Percentiles rank a stretch among this genome's conserved stretches.
phyloP scores from a whole-genome alignment of 1,140 invertebrate species.

The Micrasema longulum region DNA sequence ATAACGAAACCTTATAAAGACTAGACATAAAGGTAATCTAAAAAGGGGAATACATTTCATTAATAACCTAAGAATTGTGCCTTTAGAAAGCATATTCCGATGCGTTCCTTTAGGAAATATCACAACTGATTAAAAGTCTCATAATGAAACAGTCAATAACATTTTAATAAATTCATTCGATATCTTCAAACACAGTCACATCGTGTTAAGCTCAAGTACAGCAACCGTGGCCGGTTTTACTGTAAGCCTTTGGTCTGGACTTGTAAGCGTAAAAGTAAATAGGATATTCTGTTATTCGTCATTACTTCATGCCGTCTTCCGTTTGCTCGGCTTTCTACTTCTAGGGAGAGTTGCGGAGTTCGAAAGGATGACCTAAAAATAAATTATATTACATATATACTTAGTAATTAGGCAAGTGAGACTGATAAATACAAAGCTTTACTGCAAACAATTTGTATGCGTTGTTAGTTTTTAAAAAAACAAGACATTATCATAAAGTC shows the following conservation, averaged over 20 bases:
- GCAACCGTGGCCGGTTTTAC: neutral
- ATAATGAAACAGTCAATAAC: slow-evolving; percentile 32
- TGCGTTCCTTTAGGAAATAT: slow-evolving; percentile 38
- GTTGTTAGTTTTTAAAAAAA: too few species aligned
- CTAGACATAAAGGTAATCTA: slow-evolving; percentile 27
- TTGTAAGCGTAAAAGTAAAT: slow-evolving; percentile 36
- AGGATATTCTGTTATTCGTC: slow-evolving; percentile 21
- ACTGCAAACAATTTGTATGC: too few species aligned
- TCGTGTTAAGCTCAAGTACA: slow-evolving; percentile 23
- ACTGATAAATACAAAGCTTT: too few species aligned
- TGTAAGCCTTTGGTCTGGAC: slow-evolving; percentile 22
- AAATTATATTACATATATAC: neutral
- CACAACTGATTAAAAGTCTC: slow-evolving; percentile 37
- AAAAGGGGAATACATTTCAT: slow-evolving; percentile 31
- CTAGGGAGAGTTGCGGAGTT: slow-evolving; percentile 67
- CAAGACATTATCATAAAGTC: too few species aligned
- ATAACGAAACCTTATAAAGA: slow-evolving; percentile 22
- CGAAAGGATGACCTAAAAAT: slow-evolving; percentile 67
- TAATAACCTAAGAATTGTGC: slow-evolving; percentile 38
- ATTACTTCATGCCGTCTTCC: slow-evolving; percentile 64
- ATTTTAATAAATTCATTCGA: slow-evolving; percentile 36
- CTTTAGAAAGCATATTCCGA: slow-evolving; percentile 35
- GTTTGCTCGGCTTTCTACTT: slow-evolving; percentile 68
- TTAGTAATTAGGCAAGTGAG: too few species aligned
- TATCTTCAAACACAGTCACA: slow-evolving; percentile 19